Evolutionary conservation across 2,797 vertebrate genomes (phyloP).

Genomic region (Oreochromis grahami): DNA sequence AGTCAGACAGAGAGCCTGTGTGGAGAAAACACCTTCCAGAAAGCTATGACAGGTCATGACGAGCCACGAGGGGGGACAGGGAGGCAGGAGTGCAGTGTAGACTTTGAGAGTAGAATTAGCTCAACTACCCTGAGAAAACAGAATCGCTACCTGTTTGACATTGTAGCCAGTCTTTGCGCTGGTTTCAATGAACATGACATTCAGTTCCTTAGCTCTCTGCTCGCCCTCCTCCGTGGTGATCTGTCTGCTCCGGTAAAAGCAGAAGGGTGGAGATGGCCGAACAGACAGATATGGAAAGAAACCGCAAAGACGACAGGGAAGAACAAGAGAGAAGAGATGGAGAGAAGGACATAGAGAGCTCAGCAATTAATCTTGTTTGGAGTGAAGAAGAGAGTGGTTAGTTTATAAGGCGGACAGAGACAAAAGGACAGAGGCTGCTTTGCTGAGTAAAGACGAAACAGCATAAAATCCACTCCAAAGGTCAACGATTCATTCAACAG

Average conservation of each 20-base stretch:
- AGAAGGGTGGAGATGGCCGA: slow-evolving; percentile 52
- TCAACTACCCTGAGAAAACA: slow-evolving; percentile 49
- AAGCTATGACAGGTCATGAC: slow-evolving; percentile 5
- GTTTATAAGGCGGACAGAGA: slow-evolving; percentile 53
- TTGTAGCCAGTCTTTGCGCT: slow-evolving; percentile 98
- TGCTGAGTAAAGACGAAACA: slow-evolving; percentile 44
- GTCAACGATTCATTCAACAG: slow-evolving; percentile 29
- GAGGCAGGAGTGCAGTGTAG: slow-evolving; percentile 9
- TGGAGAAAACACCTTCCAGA: neutral
- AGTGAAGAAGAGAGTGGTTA: slow-evolving; percentile 63
- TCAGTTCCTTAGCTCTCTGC: slow-evolving; percentile 96
- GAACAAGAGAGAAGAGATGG: slow-evolving; percentile 36
- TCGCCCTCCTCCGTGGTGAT: slow-evolving; percentile 96
- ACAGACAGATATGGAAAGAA: slow-evolving; percentile 57
- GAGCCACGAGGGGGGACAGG: slow-evolving; percentile 29
- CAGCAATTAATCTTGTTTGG: slow-evolving; percentile 53
- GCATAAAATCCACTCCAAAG: slow-evolving; percentile 30
- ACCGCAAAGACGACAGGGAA: slow-evolving; percentile 47
- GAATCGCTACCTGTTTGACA: slow-evolving; percentile 90
- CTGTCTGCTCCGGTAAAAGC: slow-evolving; percentile 84
- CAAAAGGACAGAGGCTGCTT: slow-evolving; percentile 40
- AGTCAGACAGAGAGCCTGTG: slow-evolving; percentile 6
- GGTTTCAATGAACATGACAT: slow-evolving; percentile 98
- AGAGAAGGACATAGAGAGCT: slow-evolving; percentile 60
- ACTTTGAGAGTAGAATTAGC: slow-evolving; percentile 36